Evolutionary conservation across 2,797 vertebrate genomes (phyloP).

Genomic region (Neostethus bicornis): DNA sequence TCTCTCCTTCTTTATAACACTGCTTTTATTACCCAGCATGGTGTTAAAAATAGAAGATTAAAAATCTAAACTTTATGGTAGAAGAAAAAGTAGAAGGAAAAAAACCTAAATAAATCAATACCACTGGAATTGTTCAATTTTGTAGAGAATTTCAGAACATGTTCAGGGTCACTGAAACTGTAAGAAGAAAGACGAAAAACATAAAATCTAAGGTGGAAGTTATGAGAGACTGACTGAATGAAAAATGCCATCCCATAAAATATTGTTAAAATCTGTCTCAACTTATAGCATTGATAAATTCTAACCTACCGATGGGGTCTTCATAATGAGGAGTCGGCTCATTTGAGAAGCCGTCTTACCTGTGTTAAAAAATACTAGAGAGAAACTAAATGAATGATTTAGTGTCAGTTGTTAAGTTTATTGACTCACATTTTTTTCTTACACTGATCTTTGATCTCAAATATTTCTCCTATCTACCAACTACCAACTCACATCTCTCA

Average conservation of each 20-base stretch:
- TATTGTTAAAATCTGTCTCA: conserved; percentile 73
- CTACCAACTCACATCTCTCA: too few species aligned
- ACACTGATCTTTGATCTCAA: conserved; percentile 35
- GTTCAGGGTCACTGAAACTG: conserved; percentile 28
- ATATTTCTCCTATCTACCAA: too few species aligned
- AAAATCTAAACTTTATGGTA: conserved; percentile 49
- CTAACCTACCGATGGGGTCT: conserved; percentile 51
- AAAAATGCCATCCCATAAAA: conserved; percentile 75
- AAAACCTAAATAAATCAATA: conserved; percentile 39
- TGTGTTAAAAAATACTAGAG: conserved; percentile 61
- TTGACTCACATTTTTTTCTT: conserved; percentile 43
- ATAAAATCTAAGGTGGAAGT: conserved; percentile 66
- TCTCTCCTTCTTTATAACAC: conserved; percentile 65
- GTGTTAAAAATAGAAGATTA: conserved; percentile 38
- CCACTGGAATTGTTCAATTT: conserved; percentile 25
- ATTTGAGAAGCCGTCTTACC: conserved; percentile 61
- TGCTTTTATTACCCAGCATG: conserved; percentile 65
- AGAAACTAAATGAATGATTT: conserved; percentile 64
- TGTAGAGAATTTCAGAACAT: conserved; percentile 30
- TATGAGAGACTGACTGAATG: conserved; percentile 63
- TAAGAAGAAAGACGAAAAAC: conserved; percentile 38
- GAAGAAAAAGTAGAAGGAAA: conserved; percentile 25
- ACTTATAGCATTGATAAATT: conserved; percentile 72
- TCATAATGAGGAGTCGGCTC: conserved; percentile 49
- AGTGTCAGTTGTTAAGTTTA: conserved; percentile 58